Evolutionary conservation across 1,140 invertebrate species (phyloP).

Genomic region (Nixonia krombeini): DNA sequence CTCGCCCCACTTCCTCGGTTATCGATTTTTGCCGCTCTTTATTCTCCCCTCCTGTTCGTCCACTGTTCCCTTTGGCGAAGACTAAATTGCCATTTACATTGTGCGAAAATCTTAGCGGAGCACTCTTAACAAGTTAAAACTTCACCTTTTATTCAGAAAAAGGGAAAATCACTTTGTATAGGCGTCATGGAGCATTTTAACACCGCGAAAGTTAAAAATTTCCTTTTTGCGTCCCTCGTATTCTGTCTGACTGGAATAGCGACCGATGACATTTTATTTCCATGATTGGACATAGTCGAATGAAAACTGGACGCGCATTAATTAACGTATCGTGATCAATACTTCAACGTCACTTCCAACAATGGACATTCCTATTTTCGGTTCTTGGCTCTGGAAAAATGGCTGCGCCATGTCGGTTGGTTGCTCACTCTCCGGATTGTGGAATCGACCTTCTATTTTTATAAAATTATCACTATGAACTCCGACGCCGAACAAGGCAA

Average conservation of each 20-base stretch:
- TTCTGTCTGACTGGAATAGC: too few species aligned
- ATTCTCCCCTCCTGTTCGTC: constrained; percentile 7
- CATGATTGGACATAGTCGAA: too few species aligned
- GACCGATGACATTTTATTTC: too few species aligned
- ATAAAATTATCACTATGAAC: constrained; percentile 26
- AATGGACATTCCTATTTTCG: too few species aligned
- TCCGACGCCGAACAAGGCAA: constrained; percentile 19
- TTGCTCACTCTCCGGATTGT: too few species aligned
- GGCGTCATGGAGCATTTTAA: constrained; percentile 41
- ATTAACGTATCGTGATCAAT: too few species aligned
- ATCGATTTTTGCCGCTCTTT: constrained; percentile 12
- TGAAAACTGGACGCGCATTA: too few species aligned
- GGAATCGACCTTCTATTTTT: constrained; percentile 24
- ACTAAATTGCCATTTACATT: constrained; percentile 44
- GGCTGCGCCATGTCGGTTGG: too few species aligned
- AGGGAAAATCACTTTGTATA: constrained; percentile 15
- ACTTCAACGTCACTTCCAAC: too few species aligned
- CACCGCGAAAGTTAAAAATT: constrained; percentile 52
- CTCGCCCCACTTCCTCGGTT: constrained; percentile 15
- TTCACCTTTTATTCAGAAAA: constrained; percentile 37
- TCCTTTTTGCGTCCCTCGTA: too few species aligned
- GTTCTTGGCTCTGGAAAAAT: too few species aligned
- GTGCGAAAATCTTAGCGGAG: constrained; percentile 41
- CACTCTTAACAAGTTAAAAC: constrained; percentile 53
- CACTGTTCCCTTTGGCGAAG: not conserved